Base-by-base conservation (phyloP, 2,888 invertebrate species). In the Lepas anatifera region DNA sequence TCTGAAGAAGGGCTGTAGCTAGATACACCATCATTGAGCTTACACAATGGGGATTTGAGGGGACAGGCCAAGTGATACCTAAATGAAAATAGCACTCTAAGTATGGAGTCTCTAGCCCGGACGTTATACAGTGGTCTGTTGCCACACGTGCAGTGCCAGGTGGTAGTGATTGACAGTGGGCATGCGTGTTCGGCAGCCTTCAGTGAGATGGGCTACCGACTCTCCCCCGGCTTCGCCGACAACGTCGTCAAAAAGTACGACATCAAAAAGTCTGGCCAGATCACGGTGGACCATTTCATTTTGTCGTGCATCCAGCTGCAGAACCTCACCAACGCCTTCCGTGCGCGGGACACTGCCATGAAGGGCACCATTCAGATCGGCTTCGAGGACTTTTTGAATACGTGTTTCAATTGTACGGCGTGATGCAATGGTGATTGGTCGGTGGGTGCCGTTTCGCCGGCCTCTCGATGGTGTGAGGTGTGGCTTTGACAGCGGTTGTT, bases 341-440 rank as follows among this genome's bases (percentile, higher is more conserved):
- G 89, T 76, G 82, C 84, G 70, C 86, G 89, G 69, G 95, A 96
- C 78, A 84, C 85, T 0, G 87, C 90, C 75, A 86, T 88, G 80
- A 88, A 87, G 76, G 96, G 95, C 46, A 83, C 85, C 11, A 92
- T 96, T 69, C 87, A 87, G 2, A 88, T 95, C 77, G 87, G 83
- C 37, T 96, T 95, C 78, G 96, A 96, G 83, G 95, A 96, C 77
- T 96, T 95, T 77, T 82, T 97, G 67, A 85, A 85, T 72, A 85
- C 95, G 75, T 91, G 92, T 43, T 84, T 95, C 64, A 87, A 86
- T 29, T 66, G 32, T 66, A 71, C 70, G 27, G 39, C 46, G 6
- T 67, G 22, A 22, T 27, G 16, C 10, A 18, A 3, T 2, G 27
- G 8, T 8, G 4, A 1, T 10, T 10, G 27, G 8, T 13, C 27